Evolutionary conservation across 2,113 vertebrate genomes (phyloP).

Genomic region (Hypanus sabinus): DNA sequence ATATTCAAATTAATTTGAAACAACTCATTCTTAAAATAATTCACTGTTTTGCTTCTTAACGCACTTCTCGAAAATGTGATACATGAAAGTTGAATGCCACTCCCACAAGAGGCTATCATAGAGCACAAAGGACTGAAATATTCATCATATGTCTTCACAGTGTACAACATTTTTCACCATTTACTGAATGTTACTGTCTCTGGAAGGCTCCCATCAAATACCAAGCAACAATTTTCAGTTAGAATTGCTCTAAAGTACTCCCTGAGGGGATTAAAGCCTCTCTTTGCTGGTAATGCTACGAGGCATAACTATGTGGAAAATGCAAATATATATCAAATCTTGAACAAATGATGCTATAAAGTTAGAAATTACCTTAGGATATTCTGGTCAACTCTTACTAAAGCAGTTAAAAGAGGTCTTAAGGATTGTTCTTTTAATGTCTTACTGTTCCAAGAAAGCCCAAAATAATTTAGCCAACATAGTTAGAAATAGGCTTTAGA

Average conservation of each 20-base stretch:
- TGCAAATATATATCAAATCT: not conserved
- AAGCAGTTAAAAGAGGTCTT: not conserved
- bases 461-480: not conserved
- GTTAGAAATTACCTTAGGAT: not conserved
- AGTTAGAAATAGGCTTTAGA: not conserved
- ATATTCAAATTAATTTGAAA: not conserved
- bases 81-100: not conserved
- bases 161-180: not conserved
- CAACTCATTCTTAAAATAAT: not conserved
- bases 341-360: not conserved
- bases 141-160: not conserved
- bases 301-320: not conserved
- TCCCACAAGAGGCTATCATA: no score
- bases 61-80: not conserved
- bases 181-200: not conserved
- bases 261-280: not conserved
- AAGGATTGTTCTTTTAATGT: not conserved
- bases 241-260: not conserved
- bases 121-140: not conserved
- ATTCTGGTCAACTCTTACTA: not conserved
- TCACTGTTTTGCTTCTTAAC: not conserved
- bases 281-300: not conserved
- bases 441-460: not conserved
- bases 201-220: not conserved
- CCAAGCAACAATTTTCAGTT: not conserved